Conservation (phyloP, 2,888 invertebrate genomes). For the Parasteatoda lunata region DNA sequence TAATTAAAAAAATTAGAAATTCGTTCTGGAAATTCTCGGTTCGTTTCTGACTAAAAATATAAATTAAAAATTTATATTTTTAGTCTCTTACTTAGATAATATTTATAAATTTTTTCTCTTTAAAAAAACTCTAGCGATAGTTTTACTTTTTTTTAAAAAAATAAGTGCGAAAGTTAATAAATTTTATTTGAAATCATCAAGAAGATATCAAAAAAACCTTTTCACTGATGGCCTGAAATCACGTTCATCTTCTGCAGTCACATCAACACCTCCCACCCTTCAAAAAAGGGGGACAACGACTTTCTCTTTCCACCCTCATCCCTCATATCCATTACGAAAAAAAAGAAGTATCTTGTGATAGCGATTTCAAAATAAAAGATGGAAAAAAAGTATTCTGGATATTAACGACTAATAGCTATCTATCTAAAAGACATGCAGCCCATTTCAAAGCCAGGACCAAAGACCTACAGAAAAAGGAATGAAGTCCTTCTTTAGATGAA, state of each 20-base stretch:
- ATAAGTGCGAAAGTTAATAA: neutral
- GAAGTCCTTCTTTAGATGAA: slow-evolving; percentile 8
- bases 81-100: no score
- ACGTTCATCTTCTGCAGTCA: slow-evolving; percentile 49
- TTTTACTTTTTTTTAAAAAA: neutral
- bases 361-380: slow-evolving; percentile 62
- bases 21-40: no score
- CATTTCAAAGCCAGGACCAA: slow-evolving; percentile 51
- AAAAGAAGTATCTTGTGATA: slow-evolving; percentile 33
- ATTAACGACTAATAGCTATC: slow-evolving; percentile 67
- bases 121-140: no score
- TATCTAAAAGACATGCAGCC: slow-evolving; percentile 65
- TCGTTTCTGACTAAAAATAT: no score
- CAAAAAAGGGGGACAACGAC: slow-evolving; percentile 4
- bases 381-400: slow-evolving; percentile 47
- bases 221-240: slow-evolving; percentile 59
- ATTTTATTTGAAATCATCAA: neutral
- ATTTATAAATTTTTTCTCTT: no score
- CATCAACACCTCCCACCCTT: slow-evolving; percentile 43
- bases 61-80: no score
- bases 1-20: no score
- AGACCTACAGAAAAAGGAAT: slow-evolving; percentile 16
- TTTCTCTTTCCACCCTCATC: neutral
- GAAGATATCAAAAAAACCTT: slow-evolving; percentile 28
- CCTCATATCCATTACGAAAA: neutral